Evolutionary conservation across 2,113 vertebrate genomes (phyloP), one percentile per base, ranked within the genome.

Genomic region (Eidolon helvum): DNA sequence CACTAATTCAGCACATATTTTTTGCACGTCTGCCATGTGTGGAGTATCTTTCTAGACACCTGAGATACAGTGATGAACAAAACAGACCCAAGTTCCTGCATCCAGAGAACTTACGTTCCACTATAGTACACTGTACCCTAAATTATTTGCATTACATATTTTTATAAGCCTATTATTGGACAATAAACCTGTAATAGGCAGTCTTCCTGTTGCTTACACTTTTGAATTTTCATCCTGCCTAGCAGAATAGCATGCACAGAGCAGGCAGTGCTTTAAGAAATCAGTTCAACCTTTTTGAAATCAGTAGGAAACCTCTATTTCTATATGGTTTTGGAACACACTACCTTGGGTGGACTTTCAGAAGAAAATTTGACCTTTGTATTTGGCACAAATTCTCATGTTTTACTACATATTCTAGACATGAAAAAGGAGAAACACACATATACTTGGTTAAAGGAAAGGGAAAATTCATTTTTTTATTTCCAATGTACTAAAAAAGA

Each of bases 241-340:
- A 80, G 12, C 7, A 66, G 7, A 82, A 4, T 35, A 3, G 35
- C 85, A 82, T 89, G n/a, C 22, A 63, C 1, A 78, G 4, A 82
- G 66, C 1, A 22, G 16, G 8, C 30, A 57, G 14, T 28, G 10
- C 19, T 74, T 82, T 21, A 48, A 35, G 38, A 35, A n/a, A 24
- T 48, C 7, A 68, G 9, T n/a, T 40, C 26, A 57, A 77, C 11
- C 38, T 90, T 90, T 90, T 78, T 63, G 18, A 90, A 94, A 83
- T 71, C 16, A 38, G 35, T 3, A 82, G 30, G 45, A 93, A 96
- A 90, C 85, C 30, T 66, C 7, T 30, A 78, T 79, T 93, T 69
- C 55, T 33, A 66, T 3, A 57, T 8, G 77, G 5, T 15, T 71
- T 22, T 77, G 11, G 30, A 63, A 90, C n/a, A 95, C 30, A n/a